Conservation (phyloP, 2,888 invertebrate species). For the Cremastinae sp. region DNA sequence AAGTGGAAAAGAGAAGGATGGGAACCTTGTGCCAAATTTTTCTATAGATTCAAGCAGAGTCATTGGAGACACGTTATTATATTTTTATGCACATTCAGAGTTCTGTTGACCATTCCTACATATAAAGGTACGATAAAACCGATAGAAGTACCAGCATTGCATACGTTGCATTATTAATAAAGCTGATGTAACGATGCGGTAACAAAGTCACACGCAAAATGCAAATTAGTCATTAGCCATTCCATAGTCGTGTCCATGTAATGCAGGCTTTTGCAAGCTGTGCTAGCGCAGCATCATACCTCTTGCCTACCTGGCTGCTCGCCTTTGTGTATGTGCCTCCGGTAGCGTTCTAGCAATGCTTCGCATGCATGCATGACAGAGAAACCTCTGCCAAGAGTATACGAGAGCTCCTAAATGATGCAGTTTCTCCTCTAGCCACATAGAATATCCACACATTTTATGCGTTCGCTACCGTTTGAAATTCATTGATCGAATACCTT, state of each 20-base stretch:
- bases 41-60: not conserved
- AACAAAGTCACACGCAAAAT: conserved; percentile 76
- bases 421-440: conserved; percentile 13
- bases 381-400: conserved; percentile 34
- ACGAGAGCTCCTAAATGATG: conserved; percentile 15
- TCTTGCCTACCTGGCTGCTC: too few species aligned
- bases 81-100: not conserved
- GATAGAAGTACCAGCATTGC: conserved; percentile 52
- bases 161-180: conserved; percentile 75
- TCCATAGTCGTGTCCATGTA: conserved; percentile 55
- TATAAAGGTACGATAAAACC: conserved; percentile 38
- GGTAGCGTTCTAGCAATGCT: conserved; percentile 40
- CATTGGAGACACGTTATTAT: not conserved
- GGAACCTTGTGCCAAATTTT: conserved; percentile 14
- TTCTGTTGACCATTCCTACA: not conserved
- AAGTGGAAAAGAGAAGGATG: not conserved
- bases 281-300: conserved; percentile 19
- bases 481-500: conserved; percentile 15
- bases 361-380: conserved; percentile 48
- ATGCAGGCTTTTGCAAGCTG: conserved; percentile 49
- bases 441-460: conserved; percentile 12
- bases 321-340: conserved; percentile 8
- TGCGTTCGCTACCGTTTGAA: conserved; percentile 19
- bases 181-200: conserved; percentile 68
- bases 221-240: conserved; percentile 70